Evolutionary conservation across 2,113 vertebrate species (phyloP), one percentile per base, ranked within the genome.

Genomic region (Cisticola juncidis): DNA sequence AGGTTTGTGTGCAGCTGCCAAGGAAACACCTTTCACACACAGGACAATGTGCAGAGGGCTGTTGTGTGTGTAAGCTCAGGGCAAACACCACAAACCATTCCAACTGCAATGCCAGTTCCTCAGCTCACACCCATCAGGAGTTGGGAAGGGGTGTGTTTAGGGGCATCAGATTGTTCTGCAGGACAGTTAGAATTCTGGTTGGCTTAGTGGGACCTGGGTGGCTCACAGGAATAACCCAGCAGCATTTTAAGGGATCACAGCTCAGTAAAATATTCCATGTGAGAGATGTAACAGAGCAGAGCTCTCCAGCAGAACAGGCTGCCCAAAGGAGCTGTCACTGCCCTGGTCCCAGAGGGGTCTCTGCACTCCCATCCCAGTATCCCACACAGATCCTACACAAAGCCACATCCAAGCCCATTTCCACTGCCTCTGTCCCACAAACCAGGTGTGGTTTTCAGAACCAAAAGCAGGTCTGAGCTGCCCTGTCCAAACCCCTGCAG

Each of bases 51-150:
- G 40, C 54, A 54, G 19, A 6, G 6, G 31, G 19, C 5, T 36
- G 45, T 2, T 73, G 12, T n/a, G 40, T 6, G 45, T 23, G 68
- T 2, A 1, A 62, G 74, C 69, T 45, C 76, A 23, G 61, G 6
- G 77, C 6, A 8, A 81, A 33, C 3, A 45, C 26, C 92, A 79
- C 26, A 13, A 14, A 26, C 69, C 1, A 17, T 4, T 22, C 85
- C 3, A 8, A 40, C 7, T 16, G 36, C 88, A 81, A 26, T 56
- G 62, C n/a, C 51, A 14, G 15, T 1, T 14, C 19, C 90, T 35
- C 0, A 1, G 48, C 60, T 66, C 35, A 21, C 44, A 17, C 1
- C 66, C 50, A 2, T 1, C 2, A 26, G 11, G n/a, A 38, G 24
- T 0, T 9, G 14, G 62, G 56, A 65, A 47, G 58, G 29, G 29